Evolutionary conservation across 1,140 invertebrate genomes (phyloP), one percentile per base, ranked within the genome.

Genomic region (Pissodes strobi): DNA sequence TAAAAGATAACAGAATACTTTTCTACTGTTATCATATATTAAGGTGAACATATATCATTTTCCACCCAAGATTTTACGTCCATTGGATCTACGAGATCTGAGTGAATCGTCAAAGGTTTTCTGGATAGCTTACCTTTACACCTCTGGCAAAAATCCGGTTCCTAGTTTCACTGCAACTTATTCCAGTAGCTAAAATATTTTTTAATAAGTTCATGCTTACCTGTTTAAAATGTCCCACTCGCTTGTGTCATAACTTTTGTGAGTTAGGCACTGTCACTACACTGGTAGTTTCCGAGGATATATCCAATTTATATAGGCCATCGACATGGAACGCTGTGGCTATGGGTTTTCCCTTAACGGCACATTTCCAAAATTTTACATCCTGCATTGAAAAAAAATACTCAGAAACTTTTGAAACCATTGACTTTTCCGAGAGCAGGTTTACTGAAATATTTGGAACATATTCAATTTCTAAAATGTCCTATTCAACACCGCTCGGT

Each of bases 21-120:
- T 77, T 37, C 73, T 69, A 1, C 73, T 71, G 25, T 51, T 64
- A 43, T 80, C 77, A 69, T 81, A 79, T 49, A 77, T 76, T 5
- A 80, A 69, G 1, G 70, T 72, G 8, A 80, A 39, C 51, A 79
- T 69, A 52, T 80, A 81, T 10, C 59, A 67, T n/a, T 67, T 62
- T 18, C 71, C 70, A 59, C 72, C 43, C 45, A 48, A 5, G 69
- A 68, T n/a, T 22, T 45, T 6, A 60, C 39, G 25, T 55, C 53
- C 59, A 71, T 69, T 6, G 67, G 63, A 8, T 63, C 66, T 6
- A 23, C 19, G 12, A 70, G 25, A 46, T 70, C 66, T 18, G 63
- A 39, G 27, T 70, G 69, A 6, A 70, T 59, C 8, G 46, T 38
- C 48, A 69, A 69, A 10, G 64, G 53, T 43, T 23, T 57, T 61